Percentiles rank a stretch among this genome's conserved stretches.
Conservation (phyloP, 2,113 vertebrate genomes). For the Prolemur simus region DNA sequence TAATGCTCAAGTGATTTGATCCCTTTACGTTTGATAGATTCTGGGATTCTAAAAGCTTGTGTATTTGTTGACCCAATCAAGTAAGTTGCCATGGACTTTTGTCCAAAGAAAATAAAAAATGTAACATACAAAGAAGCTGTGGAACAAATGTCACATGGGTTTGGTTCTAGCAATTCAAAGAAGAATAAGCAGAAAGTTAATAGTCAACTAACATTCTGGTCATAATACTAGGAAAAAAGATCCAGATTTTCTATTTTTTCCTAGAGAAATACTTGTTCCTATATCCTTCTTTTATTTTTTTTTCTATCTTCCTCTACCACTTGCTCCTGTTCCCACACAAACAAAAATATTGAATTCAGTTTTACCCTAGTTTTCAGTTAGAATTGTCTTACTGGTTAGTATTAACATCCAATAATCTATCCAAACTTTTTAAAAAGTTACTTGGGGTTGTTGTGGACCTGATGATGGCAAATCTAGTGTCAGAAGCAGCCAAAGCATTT, state of each 20-base stretch:
- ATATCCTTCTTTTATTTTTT: background rate
- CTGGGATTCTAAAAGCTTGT: slow-evolving; percentile 42
- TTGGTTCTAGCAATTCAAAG: background rate
- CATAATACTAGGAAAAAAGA: background rate
- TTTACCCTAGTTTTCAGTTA: background rate
- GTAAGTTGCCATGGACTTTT: background rate
- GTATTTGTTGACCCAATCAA: slow-evolving; percentile 19
- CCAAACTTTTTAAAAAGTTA: background rate
- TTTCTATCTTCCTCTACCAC: background rate
- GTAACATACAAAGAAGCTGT: background rate
- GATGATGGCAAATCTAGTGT: background rate
- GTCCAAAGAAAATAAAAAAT: background rate
- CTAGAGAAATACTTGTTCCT: background rate
- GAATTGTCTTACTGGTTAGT: background rate
- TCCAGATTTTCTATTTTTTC: background rate
- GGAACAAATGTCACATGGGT: background rate
- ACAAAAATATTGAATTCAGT: background rate
- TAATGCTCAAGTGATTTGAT: slow-evolving; percentile 51
- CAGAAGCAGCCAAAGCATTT: background rate
- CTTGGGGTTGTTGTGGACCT: background rate
- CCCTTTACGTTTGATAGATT: background rate
- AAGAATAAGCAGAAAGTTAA: background rate
- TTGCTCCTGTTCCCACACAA: background rate
- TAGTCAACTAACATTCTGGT: background rate
- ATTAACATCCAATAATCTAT: background rate